phyloP scores from a whole-genome alignment of 1,140 invertebrate genomes.

The Ostrea denselamellosa region DNA sequence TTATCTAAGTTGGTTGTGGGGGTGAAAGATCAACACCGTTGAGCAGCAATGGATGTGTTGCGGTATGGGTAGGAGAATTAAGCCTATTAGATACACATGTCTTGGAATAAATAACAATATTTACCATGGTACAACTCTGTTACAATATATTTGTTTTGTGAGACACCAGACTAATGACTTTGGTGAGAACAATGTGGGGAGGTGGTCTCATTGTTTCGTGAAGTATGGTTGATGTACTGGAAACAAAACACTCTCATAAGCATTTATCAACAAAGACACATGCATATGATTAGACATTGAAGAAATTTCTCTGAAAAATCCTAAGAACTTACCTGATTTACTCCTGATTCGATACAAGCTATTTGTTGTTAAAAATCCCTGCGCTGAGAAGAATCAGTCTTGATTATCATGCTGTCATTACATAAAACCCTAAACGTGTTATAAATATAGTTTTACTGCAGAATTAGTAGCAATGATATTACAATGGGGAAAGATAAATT shows the following conservation, averaged over 20 bases:
- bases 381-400: no score
- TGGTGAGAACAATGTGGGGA: background rate
- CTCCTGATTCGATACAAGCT: no score
- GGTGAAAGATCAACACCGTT: background rate
- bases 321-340: no score
- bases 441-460: background rate
- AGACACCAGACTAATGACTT: background rate
- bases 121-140: background rate
- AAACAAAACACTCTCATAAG: no score
- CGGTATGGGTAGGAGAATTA: background rate
- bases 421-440: background rate
- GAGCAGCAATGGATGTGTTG: background rate
- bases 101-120: background rate
- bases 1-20: background rate
- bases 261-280: no score
- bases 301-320: no score
- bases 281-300: no score
- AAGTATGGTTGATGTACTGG: background rate
- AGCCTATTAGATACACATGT: constrained; percentile 19
- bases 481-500: background rate
- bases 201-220: background rate
- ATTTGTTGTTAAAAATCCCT: no score
- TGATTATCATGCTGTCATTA: no score
- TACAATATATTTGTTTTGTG: background rate
- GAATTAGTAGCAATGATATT: background rate